These are phyloP conservation scores for Felis chaus DNA, from an alignment of 2,113 vertebrate genomes.

Conservation along the genomic window DNA sequence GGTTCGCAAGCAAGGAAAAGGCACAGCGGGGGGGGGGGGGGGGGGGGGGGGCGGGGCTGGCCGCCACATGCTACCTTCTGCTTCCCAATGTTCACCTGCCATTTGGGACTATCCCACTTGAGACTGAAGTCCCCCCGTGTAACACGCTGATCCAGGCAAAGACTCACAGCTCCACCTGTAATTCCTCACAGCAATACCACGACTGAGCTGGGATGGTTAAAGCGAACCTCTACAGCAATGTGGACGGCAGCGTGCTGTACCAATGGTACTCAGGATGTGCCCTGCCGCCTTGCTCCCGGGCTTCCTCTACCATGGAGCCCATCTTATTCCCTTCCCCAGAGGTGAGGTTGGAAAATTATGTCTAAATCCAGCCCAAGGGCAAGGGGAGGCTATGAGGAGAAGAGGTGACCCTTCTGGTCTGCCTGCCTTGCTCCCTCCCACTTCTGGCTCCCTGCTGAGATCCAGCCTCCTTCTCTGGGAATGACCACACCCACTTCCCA, in stretches of 20 bases:
- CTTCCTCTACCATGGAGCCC: not conserved
- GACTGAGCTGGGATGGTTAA: not conserved
- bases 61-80: not conserved
- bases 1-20: not conserved
- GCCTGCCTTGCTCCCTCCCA: not conserved
- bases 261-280: fast-evolving
- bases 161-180: not conserved
- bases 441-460: not conserved
- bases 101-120: not conserved
- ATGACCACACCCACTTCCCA: too few species aligned
- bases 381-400: not conserved
- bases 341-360: not conserved
- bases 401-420: not conserved
- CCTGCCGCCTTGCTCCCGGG: fast-evolving
- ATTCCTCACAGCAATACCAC: not conserved
- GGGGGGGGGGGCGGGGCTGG: not conserved
- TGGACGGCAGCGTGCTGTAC: not conserved
- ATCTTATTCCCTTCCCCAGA: fast-evolving
- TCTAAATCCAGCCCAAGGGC: not conserved
- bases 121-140: not conserved
- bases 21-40: fast-evolving
- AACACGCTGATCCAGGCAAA: too few species aligned
- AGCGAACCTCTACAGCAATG: not conserved
- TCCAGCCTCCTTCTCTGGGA: not conserved
- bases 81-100: not conserved